Evolutionary conservation across 2,797 vertebrate species (phyloP).

Genomic region (Lagodon rhomboides): DNA sequence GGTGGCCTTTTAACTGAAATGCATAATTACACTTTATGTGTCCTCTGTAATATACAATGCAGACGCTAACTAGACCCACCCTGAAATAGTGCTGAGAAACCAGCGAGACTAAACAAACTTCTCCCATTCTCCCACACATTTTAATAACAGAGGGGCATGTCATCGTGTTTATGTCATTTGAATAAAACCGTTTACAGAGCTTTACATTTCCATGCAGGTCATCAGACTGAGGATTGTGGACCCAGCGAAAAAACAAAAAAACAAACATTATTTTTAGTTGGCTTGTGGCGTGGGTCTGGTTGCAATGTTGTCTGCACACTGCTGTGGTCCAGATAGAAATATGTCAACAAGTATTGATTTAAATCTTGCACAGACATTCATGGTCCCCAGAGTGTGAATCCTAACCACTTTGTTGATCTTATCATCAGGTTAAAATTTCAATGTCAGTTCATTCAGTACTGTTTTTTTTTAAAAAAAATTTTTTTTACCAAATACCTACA

Average conservation of each 20-base stretch:
- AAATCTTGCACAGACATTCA: background rate
- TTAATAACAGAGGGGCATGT: constrained; percentile 34
- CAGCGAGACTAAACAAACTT: constrained; percentile 60
- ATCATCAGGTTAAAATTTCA: background rate
- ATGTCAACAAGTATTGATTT: background rate
- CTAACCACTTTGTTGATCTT: background rate
- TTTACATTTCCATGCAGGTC: background rate
- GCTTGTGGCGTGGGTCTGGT: background rate
- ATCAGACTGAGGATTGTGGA: constrained; percentile 15
- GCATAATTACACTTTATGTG: constrained; percentile 62
- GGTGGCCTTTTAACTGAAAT: constrained; percentile 54
- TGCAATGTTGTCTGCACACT: background rate
- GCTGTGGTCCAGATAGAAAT: constrained; percentile 27
- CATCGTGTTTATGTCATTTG: constrained; percentile 41
- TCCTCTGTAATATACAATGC: constrained; percentile 64
- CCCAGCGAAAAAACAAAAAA: constrained; percentile 13
- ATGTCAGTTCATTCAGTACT: background rate
- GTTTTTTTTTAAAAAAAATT: too few species aligned
- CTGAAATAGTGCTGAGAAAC: constrained; percentile 37
- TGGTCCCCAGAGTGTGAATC: background rate
- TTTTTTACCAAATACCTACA: background rate
- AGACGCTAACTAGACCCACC: constrained; percentile 41
- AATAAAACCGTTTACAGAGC: constrained; percentile 23
- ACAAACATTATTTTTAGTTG: constrained; percentile 15
- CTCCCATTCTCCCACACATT: background rate